Evolutionary conservation across 1,140 invertebrate species (phyloP).

Genomic region (Saxidomus purpurata): DNA sequence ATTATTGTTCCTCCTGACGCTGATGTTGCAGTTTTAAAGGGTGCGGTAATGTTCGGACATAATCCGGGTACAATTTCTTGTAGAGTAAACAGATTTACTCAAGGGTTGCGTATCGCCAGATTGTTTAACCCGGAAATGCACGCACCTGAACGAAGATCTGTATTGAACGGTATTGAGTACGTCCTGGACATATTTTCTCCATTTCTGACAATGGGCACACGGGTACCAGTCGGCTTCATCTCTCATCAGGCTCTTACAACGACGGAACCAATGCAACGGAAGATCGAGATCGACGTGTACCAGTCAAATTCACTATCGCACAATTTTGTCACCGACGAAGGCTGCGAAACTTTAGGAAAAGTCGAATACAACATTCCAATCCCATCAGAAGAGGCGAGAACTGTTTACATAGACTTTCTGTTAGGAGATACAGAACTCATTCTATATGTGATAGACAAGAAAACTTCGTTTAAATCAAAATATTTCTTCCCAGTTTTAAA

Average conservation of each 20-base stretch:
- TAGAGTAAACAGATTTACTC: constrained; percentile 45
- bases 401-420: constrained; percentile 49
- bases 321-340: constrained; percentile 58
- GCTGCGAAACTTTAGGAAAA: constrained; percentile 49
- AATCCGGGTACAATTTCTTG: constrained; percentile 33
- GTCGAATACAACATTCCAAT: constrained; percentile 41
- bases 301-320: constrained; percentile 3
- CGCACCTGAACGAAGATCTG: neutral
- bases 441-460: constrained; percentile 48
- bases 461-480: constrained; percentile 43
- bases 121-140: constrained; percentile 60
- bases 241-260: constrained; percentile 59
- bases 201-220: constrained; percentile 56
- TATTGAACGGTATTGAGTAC: constrained; percentile 38
- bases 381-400: constrained; percentile 48
- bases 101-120: constrained; percentile 38
- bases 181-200: constrained; percentile 64
- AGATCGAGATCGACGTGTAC: constrained; percentile 56
- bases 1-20: constrained; percentile 54
- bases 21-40: constrained; percentile 57
- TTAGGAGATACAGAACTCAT: constrained; percentile 52
- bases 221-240: constrained; percentile 52
- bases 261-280: constrained; percentile 52
- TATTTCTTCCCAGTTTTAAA: constrained; percentile 41
- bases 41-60: constrained; percentile 59